Base-by-base conservation (phyloP, 2,113 vertebrate species). In the Brachirus orientalis region DNA sequence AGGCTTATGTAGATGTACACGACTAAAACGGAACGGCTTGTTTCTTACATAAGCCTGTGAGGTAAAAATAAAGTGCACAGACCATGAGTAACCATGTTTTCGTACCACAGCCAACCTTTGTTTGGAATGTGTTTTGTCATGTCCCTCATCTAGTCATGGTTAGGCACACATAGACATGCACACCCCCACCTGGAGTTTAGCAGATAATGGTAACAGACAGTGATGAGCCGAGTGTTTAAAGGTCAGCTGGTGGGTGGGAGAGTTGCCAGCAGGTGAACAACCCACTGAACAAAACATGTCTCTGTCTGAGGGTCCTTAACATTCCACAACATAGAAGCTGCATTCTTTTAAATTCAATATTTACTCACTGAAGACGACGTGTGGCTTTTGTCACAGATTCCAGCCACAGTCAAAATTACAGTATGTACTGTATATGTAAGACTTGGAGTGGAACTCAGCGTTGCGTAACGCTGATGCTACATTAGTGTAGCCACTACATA, bases 221-320 rank as follows among this genome's bases (percentile, higher is more conserved):
- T 63, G 18, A 59, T 57, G 38, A 47, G 22, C 47, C 0, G 5
- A 47, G 41, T 75, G 48, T 80, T 66, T 70, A 78, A 86, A 86
- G 74, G 60, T 78, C 74, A 75, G 70, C 43, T 14, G 18, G 59
- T 63, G 52, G 52, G 62, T 51, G 52, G 72, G 37, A 40, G 64
- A 52, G 22, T 28, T 37, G 58, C 43, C 56, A 70, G 18, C 43
- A 41, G 51, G 41, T 20, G 47, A 59, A 37, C 0, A 37, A 48
- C 51, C 54, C 53, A 46, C 3, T 16, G 45, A 75, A 71, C 28
- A 66, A 46, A 80, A 55, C 37, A 8, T 55, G 50, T 70, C 64
- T 67, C 18, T 17, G 22, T 59, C 61, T 44, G 16, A 9, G 0
- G 1, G 47, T 38, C 18, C 46, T 69, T 10, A 38, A 36, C 52